These are phyloP conservation scores for Polymixis lichenea DNA, from an alignment of 2,888 invertebrate species.

Conservation along the genomic window DNA sequence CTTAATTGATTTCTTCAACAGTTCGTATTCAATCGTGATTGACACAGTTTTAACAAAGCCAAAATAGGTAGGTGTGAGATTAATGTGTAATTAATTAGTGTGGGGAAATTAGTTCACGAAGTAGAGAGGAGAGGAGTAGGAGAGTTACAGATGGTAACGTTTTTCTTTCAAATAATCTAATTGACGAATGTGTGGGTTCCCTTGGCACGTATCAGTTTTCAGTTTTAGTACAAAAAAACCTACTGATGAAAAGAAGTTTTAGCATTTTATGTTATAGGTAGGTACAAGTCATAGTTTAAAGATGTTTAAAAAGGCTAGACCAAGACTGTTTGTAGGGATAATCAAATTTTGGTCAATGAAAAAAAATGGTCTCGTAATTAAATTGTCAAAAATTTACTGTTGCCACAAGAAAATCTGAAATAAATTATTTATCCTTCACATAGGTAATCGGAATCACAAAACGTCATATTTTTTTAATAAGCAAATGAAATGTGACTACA, in stretches of 20 bases:
- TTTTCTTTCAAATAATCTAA: slow-evolving; percentile 39
- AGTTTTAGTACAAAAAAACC: background rate
- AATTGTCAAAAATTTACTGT: background rate
- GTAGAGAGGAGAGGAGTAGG: no score
- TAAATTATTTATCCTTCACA: no score
- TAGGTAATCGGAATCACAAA: no score
- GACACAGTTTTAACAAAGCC: background rate
- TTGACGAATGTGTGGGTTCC: slow-evolving; percentile 33
- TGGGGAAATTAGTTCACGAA: slow-evolving; percentile 8
- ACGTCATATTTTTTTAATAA: no score
- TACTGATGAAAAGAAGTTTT: background rate
- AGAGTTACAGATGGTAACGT: background rate
- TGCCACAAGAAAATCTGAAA: background rate
- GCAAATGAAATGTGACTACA: no score
- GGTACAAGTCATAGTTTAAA: no score
- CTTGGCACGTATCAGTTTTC: slow-evolving; percentile 7
- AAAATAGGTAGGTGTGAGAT: background rate
- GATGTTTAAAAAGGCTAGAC: background rate
- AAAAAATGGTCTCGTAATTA: background rate
- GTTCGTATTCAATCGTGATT: background rate
- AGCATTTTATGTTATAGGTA: background rate
- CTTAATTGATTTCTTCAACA: background rate
- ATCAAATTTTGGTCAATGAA: no score
- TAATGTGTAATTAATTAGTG: slow-evolving; percentile 7
- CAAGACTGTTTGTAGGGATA: background rate